Conservation (phyloP, 2,797 vertebrate species). For the Phaenicophaeus curvirostris region DNA sequence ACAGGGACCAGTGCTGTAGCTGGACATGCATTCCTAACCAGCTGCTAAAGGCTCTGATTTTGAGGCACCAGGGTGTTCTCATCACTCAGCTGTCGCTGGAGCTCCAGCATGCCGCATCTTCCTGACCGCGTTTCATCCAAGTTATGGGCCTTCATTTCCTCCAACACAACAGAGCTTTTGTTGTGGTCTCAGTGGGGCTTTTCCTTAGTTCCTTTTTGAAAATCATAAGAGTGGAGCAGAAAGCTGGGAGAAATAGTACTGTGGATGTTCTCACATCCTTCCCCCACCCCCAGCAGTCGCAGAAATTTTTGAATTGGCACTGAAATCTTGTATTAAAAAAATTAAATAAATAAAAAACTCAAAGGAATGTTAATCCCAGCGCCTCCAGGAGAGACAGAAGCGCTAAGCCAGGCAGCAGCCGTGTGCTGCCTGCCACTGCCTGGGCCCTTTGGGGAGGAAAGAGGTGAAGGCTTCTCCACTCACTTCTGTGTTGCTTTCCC, state of each 20-base stretch:
- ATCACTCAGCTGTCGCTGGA: neutral
- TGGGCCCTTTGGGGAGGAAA: neutral
- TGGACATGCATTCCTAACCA: slow-evolving; percentile 30
- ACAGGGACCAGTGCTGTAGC: neutral
- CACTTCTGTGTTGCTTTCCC: neutral
- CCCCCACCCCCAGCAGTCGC: neutral
- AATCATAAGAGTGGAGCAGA: neutral
- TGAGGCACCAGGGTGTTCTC: slow-evolving; percentile 28
- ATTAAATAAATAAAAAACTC: neutral
- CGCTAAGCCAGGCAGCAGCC: neutral
- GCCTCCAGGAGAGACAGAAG: neutral
- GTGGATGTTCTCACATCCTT: neutral
- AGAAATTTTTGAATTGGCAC: neutral
- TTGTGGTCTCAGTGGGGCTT: slow-evolving; percentile 58
- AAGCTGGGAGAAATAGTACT: neutral
- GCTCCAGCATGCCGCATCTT: neutral
- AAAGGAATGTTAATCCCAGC: neutral
- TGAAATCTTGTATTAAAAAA: neutral
- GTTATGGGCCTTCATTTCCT: slow-evolving; percentile 56
- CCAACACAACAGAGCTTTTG: slow-evolving; percentile 60
- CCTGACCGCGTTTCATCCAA: slow-evolving; percentile 4
- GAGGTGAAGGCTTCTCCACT: neutral
- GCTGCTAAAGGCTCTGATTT: neutral
- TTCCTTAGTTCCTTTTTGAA: slow-evolving; percentile 48
- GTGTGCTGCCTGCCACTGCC: neutral